Conservation (phyloP, 2,888 invertebrate species). For the Dysmachus trigonus region DNA sequence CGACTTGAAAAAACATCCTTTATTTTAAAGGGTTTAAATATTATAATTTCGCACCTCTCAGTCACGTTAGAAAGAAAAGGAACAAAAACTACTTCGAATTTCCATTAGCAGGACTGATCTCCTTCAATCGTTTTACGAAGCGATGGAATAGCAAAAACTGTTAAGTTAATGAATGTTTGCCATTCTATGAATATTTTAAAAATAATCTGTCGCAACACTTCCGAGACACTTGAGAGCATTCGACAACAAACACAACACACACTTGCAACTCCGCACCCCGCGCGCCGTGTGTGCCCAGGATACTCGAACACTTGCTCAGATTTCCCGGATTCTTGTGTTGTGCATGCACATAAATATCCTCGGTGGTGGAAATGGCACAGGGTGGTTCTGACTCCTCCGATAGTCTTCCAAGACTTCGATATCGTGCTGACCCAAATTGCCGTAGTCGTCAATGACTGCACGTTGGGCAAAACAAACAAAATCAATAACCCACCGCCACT, state of each 20-base stretch:
- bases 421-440: neutral
- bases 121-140: neutral
- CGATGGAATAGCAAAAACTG: neutral
- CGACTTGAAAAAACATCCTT: too few species aligned
- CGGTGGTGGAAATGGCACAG: neutral
- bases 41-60: neutral
- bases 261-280: too few species aligned
- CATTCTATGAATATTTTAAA: constrained; percentile 28
- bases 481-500: neutral
- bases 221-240: neutral
- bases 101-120: neutral
- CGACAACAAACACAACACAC: too few species aligned
- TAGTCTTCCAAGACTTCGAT: neutral
- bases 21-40: neutral
- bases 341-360: neutral
- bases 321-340: neutral
- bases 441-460: neutral
- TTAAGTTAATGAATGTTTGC: constrained; percentile 13
- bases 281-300: neutral
- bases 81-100: neutral
- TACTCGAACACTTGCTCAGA: neutral
- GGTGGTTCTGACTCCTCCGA: neutral
- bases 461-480: neutral
- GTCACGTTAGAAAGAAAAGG: neutral
- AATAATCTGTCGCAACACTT: constrained; percentile 8